Conservation (phyloP, 2,113 vertebrate genomes). For the Struthidea cinerea region DNA sequence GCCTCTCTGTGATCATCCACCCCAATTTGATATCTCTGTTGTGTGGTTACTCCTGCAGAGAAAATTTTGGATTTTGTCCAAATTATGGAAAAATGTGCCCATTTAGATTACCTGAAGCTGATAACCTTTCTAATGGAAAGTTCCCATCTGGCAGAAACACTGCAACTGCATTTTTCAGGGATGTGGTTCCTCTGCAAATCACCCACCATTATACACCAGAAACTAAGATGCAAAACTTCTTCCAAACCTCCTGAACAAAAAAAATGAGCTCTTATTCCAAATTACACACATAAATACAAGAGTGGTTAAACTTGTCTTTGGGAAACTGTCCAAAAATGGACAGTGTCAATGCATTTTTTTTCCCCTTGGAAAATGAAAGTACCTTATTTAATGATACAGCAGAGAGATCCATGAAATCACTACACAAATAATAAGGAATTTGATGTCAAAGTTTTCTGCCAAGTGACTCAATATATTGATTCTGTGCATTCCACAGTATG, state of each 20-base stretch:
- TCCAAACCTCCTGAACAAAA: neutral
- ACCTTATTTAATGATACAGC: slow-evolving; percentile 31
- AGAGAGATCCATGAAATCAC: slow-evolving; percentile 3
- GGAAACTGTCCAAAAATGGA: neutral
- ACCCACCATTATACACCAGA: neutral
- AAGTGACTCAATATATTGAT: neutral
- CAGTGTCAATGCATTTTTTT: neutral
- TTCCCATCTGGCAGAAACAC: slow-evolving; percentile 26
- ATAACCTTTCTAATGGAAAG: slow-evolving; percentile 39
- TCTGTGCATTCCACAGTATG: neutral
- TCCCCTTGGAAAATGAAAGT: slow-evolving; percentile 25
- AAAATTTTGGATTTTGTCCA: slow-evolving; percentile 44
- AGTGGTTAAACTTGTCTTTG: neutral
- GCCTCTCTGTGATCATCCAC: neutral
- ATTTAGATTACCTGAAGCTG: slow-evolving; percentile 44
- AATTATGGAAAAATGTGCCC: neutral
- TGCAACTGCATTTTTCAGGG: neutral
- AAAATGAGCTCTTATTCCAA: slow-evolving; percentile 18
- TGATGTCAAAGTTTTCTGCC: neutral
- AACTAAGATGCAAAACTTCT: neutral
- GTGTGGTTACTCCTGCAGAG: neutral
- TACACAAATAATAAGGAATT: neutral
- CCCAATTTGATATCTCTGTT: neutral
- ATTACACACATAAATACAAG: neutral
- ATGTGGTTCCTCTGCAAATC: slow-evolving; percentile 34